These are phyloP conservation scores for Pitangus sulphuratus DNA, from an alignment of 2,797 vertebrate species.

Conservation along the genomic window DNA sequence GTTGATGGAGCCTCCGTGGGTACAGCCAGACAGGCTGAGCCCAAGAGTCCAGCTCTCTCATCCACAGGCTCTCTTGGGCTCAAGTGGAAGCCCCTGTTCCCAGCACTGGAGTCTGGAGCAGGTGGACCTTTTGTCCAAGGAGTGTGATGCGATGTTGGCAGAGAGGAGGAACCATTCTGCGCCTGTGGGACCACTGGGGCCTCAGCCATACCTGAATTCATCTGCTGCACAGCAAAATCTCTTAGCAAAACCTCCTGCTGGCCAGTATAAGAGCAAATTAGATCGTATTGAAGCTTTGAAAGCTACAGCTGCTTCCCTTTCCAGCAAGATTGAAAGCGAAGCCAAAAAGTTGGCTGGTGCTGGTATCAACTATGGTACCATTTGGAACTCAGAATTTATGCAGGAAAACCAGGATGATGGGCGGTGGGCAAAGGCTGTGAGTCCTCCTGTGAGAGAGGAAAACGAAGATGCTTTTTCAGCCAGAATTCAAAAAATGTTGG, in stretches of 20 bases:
- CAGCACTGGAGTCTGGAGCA: conserved; percentile 84
- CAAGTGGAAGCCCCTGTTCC: conserved; percentile 81
- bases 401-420: conserved; percentile 65
- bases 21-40: conserved; percentile 79
- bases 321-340: conserved; percentile 91
- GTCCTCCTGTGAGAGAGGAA: conserved; percentile 80
- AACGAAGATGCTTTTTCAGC: conserved; percentile 72
- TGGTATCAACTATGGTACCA: conserved; percentile 80
- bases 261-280: conserved; percentile 81
- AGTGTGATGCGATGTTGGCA: conserved; percentile 67
- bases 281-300: conserved; percentile 93
- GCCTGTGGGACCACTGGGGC: conserved; percentile 39
- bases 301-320: conserved; percentile 92
- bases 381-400: conserved; percentile 74
- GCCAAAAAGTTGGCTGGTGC: conserved; percentile 88
- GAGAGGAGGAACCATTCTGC: conserved; percentile 64
- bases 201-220: conserved; percentile 67
- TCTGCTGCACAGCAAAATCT: conserved; percentile 56
- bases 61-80: conserved; percentile 53
- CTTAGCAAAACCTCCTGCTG: conserved; percentile 67
- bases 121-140: conserved; percentile 72
- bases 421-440: conserved; percentile 76
- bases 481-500: conserved; percentile 84
- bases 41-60: conserved; percentile 66
- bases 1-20: conserved; percentile 77